These are phyloP conservation scores for Crossocerus cetratus DNA, from an alignment of 2,888 invertebrate species.

Conservation along the genomic window DNA sequence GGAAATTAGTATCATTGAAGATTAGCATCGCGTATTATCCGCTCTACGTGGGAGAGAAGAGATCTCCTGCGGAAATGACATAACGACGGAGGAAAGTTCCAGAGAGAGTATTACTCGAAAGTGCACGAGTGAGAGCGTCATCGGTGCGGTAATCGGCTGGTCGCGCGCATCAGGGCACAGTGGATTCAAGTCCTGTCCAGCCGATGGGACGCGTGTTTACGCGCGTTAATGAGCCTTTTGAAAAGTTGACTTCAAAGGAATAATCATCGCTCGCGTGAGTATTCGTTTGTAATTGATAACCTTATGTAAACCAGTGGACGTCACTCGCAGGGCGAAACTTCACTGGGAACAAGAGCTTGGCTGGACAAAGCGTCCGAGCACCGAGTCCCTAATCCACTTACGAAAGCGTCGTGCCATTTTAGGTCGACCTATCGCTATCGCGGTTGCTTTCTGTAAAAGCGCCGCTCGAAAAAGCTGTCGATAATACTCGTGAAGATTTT, in stretches of 20 bases:
- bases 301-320: not conserved
- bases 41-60: too few relatives aligned
- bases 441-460: not conserved
- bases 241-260: not conserved
- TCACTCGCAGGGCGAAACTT: too few relatives aligned
- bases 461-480: not conserved
- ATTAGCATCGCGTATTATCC: too few relatives aligned
- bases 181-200: too few relatives aligned
- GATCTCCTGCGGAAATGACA: too few relatives aligned
- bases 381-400: not conserved
- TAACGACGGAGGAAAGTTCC: too few relatives aligned
- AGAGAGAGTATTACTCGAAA: too few relatives aligned
- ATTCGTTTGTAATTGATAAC: not conserved
- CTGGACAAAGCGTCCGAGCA: not conserved
- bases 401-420: not conserved
- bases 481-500: not conserved
- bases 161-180: too few relatives aligned
- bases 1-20: too few relatives aligned
- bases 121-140: too few relatives aligned
- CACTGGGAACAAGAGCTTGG: too few relatives aligned
- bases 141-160: too few relatives aligned
- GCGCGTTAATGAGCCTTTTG: constrained; percentile 10
- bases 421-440: not conserved
- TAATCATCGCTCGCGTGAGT: constrained; percentile 6
- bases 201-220: not conserved